These are phyloP conservation scores for Drosophila ogumai DNA, from an alignment of 1,140 invertebrate species.

Conservation along the genomic window DNA sequence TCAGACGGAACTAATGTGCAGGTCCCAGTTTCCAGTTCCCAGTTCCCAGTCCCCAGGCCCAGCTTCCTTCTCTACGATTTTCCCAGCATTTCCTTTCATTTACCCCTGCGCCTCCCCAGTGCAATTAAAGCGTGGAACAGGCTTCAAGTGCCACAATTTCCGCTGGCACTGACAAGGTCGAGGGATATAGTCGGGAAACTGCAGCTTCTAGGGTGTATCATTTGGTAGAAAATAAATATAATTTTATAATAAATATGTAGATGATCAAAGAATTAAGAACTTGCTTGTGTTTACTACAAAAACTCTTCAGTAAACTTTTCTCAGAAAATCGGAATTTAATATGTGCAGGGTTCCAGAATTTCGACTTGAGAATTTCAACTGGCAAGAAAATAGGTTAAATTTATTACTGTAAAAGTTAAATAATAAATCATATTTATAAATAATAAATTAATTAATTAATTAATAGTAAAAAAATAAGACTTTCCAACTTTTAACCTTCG, in stretches of 20 bases:
- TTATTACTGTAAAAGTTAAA: too few relatives aligned
- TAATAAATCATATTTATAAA: too few relatives aligned
- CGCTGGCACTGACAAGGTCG: constrained; percentile 4
- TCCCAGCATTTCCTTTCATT: background rate
- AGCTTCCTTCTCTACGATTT: background rate
- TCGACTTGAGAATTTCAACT: too few relatives aligned
- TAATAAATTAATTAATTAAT: background rate
- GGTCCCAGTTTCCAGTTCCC: too few relatives aligned
- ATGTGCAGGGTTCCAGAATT: too few relatives aligned
- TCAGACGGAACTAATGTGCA: constrained; percentile 26
- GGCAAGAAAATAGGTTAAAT: too few relatives aligned
- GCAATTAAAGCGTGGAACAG: background rate
- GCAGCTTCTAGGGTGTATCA: background rate
- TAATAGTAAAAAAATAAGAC: background rate
- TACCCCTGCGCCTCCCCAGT: background rate
- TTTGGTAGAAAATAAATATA: background rate
- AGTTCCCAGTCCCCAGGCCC: background rate
- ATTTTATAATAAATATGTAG: background rate
- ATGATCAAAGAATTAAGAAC: background rate
- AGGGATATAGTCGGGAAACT: background rate
- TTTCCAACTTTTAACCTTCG: background rate
- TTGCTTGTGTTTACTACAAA: background rate
- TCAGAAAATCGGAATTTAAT: background rate
- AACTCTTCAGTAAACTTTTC: background rate
- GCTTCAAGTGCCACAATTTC: constrained; percentile 9